A percentile compares a stretch with the other conserved stretches of the same genome.
These are phyloP conservation scores for Oreochromis niloticus DNA, from an alignment of 2,113 vertebrate species.

Conservation along the genomic window DNA sequence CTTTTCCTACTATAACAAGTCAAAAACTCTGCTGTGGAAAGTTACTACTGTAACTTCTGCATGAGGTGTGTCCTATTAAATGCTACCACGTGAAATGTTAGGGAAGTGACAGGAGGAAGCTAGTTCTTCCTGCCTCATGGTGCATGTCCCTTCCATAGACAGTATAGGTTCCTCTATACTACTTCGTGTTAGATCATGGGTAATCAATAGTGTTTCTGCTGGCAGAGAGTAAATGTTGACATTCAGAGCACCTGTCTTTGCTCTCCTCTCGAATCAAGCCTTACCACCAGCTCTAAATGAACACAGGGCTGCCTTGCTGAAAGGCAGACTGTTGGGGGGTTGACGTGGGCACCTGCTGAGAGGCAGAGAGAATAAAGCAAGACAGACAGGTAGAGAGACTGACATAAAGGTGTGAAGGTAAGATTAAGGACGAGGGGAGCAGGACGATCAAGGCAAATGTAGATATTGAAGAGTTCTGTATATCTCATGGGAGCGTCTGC, in stretches of 20 bases:
- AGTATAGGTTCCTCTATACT: background rate
- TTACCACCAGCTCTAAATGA: slow-evolving; percentile 4
- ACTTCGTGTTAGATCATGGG: background rate
- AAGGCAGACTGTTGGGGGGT: slow-evolving; percentile 6
- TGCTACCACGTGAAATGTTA: background rate
- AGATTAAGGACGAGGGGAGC: background rate
- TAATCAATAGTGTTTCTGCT: slow-evolving; percentile 3
- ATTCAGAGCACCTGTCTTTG: slow-evolving; percentile 21
- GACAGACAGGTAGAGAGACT: background rate
- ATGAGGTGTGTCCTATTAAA: background rate
- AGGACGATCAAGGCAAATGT: background rate
- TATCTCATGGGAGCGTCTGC: slow-evolving; percentile 2
- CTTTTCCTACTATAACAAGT: background rate
- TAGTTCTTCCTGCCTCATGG: background rate
- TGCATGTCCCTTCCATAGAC: background rate
- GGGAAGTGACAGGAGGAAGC: background rate
- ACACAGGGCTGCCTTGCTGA: slow-evolving; percentile 7
- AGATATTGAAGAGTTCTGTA: background rate
- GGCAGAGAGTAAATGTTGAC: background rate
- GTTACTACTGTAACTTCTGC: background rate
- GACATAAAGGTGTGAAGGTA: background rate
- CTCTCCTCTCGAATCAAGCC: background rate
- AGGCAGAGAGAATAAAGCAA: background rate
- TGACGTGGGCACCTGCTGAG: slow-evolving; percentile 19
- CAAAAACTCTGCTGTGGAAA: background rate